These are phyloP conservation scores for Bovichtus variegatus DNA, from an alignment of 2,797 vertebrate genomes.

Conservation along the genomic window DNA sequence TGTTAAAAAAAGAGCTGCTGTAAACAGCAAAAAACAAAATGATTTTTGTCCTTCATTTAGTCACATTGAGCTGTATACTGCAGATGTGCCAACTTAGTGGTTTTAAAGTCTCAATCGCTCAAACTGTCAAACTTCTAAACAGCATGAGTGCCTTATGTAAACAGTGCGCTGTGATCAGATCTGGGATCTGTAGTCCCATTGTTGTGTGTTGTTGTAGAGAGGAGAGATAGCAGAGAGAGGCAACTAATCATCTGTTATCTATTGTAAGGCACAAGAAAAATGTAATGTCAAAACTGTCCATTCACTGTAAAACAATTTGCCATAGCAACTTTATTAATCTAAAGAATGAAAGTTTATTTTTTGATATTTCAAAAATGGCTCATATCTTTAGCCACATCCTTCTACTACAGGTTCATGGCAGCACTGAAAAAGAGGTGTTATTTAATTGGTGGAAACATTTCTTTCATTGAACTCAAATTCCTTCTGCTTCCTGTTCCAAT, in stretches of 20 bases:
- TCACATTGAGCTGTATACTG: neutral
- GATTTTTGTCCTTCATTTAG: neutral
- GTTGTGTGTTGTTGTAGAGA: slow-evolving; percentile 38
- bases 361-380: neutral
- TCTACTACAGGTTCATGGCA: no score
- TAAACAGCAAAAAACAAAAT: no score
- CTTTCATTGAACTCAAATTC: slow-evolving; percentile 11
- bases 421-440: neutral
- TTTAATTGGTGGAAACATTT: slow-evolving; percentile 20
- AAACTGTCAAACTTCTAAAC: slow-evolving; percentile 16
- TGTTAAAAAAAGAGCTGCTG: neutral
- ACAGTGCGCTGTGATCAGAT: slow-evolving; percentile 18
- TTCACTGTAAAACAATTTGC: neutral
- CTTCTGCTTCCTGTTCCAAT: slow-evolving; percentile 21
- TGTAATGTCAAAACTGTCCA: neutral
- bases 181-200: slow-evolving; percentile 50
- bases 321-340: neutral
- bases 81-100: neutral
- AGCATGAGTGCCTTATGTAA: slow-evolving; percentile 28
- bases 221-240: slow-evolving; percentile 33
- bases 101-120: slow-evolving; percentile 22
- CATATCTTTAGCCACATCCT: neutral
- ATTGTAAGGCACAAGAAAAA: slow-evolving; percentile 2
- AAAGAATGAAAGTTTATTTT: neutral
- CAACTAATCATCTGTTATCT: slow-evolving; percentile 19